Base-by-base conservation (phyloP, 1,140 invertebrate genomes). In the Penaeus vannamei region DNA sequence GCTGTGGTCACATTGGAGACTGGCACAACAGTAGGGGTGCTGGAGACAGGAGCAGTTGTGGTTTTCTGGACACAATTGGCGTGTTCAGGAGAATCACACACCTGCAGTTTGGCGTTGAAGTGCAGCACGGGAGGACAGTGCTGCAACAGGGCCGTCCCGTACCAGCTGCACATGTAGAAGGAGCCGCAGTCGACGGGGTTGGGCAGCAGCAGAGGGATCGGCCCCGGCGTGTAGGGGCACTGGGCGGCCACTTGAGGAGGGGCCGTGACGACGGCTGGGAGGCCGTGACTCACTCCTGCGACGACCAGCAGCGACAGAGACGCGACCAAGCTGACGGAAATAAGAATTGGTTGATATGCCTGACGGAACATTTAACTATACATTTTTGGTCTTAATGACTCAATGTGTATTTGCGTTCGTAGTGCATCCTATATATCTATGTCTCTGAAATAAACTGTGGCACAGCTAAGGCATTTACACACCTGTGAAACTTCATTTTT, bases 131-230 rank as follows among this genome's bases (percentile, higher is more conserved):
- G 46, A 12, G 81, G 81, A 23, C 81, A 83, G 26, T 60, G 26
- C 19, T 60, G 46, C 23, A 83, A 36, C 14, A 62, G 2, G 81
- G 81, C 81, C 3, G 81, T 29, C 14, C 62, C 53, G 46, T 53
- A 53, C 81, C 81, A 83, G 59, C 59, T 83, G 26, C 81, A 83
- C 81, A 83, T 83, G 81, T 83, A 83, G 81, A 61, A 83, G 53
- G 81, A 83, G 53, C 53, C 53, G 26, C 81, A 83, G 59, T 83
- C 81, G 26, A 10, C 19, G 19, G 81, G 81, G 81, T 83, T 83
- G 26, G 81, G 81, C 23, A 83, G 81, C 53, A 83, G 81, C 19
- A 83, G 59, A 26, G 81, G 81, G 59, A 59, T 14, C n/a, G 60
- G 59, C 23, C 81, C 59, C 10, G 81, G 81, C 59, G 81, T 59